phyloP scores from a whole-genome alignment of 2,113 vertebrate species.

The Cettia cetti region DNA sequence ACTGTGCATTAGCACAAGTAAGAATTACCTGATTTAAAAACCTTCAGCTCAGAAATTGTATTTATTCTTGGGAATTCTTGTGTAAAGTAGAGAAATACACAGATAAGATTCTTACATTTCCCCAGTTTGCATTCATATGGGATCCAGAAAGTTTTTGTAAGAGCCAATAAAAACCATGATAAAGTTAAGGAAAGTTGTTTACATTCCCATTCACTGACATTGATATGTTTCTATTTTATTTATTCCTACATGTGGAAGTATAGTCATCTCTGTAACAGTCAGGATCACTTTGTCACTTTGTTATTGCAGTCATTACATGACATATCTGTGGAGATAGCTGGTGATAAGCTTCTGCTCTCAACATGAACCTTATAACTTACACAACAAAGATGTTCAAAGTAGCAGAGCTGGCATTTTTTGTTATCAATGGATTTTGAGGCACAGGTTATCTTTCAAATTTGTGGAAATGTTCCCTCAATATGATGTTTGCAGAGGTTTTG shows the following conservation, averaged over 20 bases:
- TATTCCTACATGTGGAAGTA: not conserved
- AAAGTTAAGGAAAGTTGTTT: not conserved
- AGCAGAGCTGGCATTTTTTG: not conserved
- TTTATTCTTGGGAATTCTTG: not conserved
- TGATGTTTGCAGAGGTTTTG: accelerated
- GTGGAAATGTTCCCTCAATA: not conserved
- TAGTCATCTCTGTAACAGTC: not conserved
- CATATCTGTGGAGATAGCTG: not conserved
- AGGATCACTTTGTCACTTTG: not conserved
- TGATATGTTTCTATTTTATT: not conserved
- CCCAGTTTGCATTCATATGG: not conserved
- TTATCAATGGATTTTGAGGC: not conserved
- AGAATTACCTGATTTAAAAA: not conserved
- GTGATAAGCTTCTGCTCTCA: not conserved
- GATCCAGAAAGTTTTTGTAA: not conserved
- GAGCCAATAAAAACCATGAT: not conserved
- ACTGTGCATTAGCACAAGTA: not conserved
- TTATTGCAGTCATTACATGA: not conserved
- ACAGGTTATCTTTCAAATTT: not conserved
- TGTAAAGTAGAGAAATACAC: not conserved
- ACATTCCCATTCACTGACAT: not conserved
- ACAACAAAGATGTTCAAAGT: not conserved
- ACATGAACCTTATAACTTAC: not conserved
- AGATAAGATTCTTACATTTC: not conserved
- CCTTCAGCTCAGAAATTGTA: not conserved